Base-by-base conservation (phyloP, 1,140 invertebrate species). In the Caenorhabditis briggsae region DNA sequence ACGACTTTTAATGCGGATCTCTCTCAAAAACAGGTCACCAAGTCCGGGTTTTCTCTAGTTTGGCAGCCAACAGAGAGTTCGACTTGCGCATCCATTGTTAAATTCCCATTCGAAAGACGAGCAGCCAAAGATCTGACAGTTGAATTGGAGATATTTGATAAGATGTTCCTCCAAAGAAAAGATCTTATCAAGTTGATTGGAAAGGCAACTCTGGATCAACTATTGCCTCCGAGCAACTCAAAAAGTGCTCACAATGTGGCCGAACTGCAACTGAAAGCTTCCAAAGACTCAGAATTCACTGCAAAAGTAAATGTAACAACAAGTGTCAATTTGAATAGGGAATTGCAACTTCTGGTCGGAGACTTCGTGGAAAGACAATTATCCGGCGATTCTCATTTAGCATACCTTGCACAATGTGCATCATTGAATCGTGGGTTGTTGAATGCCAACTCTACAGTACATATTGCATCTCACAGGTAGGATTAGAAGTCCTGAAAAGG, bases 11-110 rank as follows among this genome's bases (percentile, higher is more conserved):
- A 92, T 82, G 91, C 91, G 5, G 91, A 92, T 87, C 83, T 92
- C 58, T 88, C 88, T 78, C 90, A 92, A 65, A 92, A 92, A 87
- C 90, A 91, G 83, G 91, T 92, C 16, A 92, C 91, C n/a, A 89
- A 92, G 25, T 89, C 89, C 9, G 87, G 88, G 23, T 92, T 92
- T 88, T 92, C 91, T 7, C 89, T 92, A 23, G 90, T 92, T 56
- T 92, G 91, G 91, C 91, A 92, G 64, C 91, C 91, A 25, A 91
- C 90, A 12, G 91, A 91, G 16, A 56, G 86, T 16, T 88, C 59
- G n/a, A 64, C 59, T 14, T 87, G 33, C n/a, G 61, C 91, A 48
- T 92, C 91, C 2, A 92, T 92, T 56, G 91, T 92, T 41, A 92
- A 92, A 82, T 92, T 92, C 83, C 91, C 91, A 33, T 92, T 92